phyloP scores from a whole-genome alignment of 2,797 vertebrate species.

The Phrynocephalus guinanensis region DNA sequence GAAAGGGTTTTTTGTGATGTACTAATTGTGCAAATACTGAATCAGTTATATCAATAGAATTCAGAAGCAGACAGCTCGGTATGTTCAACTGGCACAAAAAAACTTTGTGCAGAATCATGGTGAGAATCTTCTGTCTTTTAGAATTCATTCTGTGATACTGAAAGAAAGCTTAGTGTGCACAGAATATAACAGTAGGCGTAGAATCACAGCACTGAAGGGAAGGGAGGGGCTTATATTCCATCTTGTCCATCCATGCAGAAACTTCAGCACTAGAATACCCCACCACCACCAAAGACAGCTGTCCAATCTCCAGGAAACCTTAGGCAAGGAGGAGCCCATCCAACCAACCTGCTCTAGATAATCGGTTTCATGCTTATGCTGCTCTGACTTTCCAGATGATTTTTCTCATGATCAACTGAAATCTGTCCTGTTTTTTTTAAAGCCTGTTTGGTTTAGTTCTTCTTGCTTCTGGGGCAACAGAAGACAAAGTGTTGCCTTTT shows the following conservation, averaged over 20 bases:
- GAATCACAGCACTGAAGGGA: neutral
- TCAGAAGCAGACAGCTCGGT: slow-evolving; percentile 17
- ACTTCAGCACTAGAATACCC: too few relatives aligned
- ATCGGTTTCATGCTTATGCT: too few relatives aligned
- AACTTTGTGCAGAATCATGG: neutral
- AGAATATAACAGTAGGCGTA: neutral
- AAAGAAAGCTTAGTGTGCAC: slow-evolving; percentile 31
- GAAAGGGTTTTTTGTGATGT: slow-evolving; percentile 31
- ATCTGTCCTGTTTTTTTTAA: too few relatives aligned
- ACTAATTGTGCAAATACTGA: slow-evolving; percentile 30
- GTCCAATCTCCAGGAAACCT: too few relatives aligned
- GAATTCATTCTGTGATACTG: slow-evolving; percentile 40
- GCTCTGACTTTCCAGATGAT: too few relatives aligned
- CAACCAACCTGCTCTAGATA: too few relatives aligned
- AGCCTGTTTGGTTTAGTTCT: neutral
- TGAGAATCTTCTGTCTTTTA: slow-evolving; percentile 36
- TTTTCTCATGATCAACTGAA: too few relatives aligned
- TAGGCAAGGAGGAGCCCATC: too few relatives aligned
- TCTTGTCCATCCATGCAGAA: too few relatives aligned
- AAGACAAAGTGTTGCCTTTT: neutral
- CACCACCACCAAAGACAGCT: too few relatives aligned
- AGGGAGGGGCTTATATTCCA: too few relatives aligned
- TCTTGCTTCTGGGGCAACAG: neutral
- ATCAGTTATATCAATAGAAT: slow-evolving; percentile 5
- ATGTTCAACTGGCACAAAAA: slow-evolving; percentile 18